Base-by-base conservation (phyloP, 1,140 invertebrate genomes). In the Kradibia gibbosae region DNA sequence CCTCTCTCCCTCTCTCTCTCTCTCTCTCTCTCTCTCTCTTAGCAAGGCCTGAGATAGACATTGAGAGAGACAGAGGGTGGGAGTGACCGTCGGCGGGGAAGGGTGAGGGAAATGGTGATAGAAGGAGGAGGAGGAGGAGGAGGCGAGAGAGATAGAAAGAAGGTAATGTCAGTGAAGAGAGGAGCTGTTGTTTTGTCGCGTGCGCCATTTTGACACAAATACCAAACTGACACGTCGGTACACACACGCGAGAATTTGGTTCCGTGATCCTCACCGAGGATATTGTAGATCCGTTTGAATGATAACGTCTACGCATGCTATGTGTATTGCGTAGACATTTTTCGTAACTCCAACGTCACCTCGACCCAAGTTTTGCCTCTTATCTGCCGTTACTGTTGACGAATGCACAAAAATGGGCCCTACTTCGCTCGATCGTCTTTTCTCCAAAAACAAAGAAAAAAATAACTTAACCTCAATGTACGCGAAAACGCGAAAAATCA, bases 191-290 rank as follows among this genome's bases (percentile, higher is more conserved):
- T 83, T 83, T 83, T 85, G 83, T 84, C 83, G 84, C 34, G 65
- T 3, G 36, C 65, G 67, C 82, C 83, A 65, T 81, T 85, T 84
- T 86, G 84, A 86, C 85, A 86, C 84, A 85, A 86, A 86, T 86
- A 86, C 85, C 85, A 82, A 82, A 79, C 78, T 82, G 78, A 84
- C 86, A 84, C 85, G 85, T 85, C 83, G 84, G 72, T 85, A 82
- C 84, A 83, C 84, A 82, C 81, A 80, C 15, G 79, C 73, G 73
- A 83, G 77, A 82, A 81, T 74, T 81, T 77, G 83, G 39, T 25
- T 48, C n/a, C 20, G 42, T 25, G 60, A n/a, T 73, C 71, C 71
- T 50, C 28, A 3, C 15, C 48, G 71, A 53, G 39, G 36, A 71
- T 45, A 71, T 71, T 48, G 50, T 76, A 62, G 74, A 76, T 62